Conservation (phyloP, 2,797 vertebrate genomes). For the Acipenser transmontanus region DNA sequence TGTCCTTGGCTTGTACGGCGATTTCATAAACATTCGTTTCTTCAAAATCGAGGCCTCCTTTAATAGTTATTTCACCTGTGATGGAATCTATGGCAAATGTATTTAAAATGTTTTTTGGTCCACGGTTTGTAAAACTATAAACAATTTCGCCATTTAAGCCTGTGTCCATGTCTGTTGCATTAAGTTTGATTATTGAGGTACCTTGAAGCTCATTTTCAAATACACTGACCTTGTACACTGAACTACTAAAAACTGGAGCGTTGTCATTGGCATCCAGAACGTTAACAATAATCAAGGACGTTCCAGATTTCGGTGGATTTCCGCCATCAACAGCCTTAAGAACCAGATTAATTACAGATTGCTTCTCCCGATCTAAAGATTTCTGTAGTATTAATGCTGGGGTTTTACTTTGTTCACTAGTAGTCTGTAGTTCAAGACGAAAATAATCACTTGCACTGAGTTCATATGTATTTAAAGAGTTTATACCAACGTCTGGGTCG, state of each 20-base stretch:
- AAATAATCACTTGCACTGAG: conserved; percentile 55
- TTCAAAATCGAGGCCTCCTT: conserved; percentile 43
- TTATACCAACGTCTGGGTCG: conserved; percentile 60
- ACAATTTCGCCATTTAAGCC: conserved; percentile 57
- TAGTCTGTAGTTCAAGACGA: conserved; percentile 26
- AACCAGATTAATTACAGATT: conserved; percentile 44
- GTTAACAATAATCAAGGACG: conserved; percentile 40
- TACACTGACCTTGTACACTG: conserved; percentile 53
- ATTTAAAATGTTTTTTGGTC: conserved; percentile 35
- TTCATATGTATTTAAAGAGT: conserved; percentile 50
- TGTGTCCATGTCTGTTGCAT: conserved; percentile 59
- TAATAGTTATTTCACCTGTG: conserved; percentile 59
- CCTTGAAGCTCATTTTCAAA: conserved; percentile 57
- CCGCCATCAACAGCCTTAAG: conserved; percentile 59
- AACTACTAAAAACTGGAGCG: conserved; percentile 51
- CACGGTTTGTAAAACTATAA: conserved; percentile 60
- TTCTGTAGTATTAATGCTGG: conserved; percentile 62
- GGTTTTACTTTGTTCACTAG: conserved; percentile 46
- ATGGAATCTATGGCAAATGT: conserved; percentile 55
- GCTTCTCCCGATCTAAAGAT: conserved; percentile 61
- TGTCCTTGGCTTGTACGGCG: conserved; percentile 53
- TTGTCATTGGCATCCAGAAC: conserved; percentile 68
- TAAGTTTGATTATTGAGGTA: conserved; percentile 49
- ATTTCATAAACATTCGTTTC: conserved; percentile 43
- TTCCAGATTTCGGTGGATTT: conserved; percentile 44